Conservation (phyloP, 2,113 vertebrate genomes). For the Mustelus asterias region DNA sequence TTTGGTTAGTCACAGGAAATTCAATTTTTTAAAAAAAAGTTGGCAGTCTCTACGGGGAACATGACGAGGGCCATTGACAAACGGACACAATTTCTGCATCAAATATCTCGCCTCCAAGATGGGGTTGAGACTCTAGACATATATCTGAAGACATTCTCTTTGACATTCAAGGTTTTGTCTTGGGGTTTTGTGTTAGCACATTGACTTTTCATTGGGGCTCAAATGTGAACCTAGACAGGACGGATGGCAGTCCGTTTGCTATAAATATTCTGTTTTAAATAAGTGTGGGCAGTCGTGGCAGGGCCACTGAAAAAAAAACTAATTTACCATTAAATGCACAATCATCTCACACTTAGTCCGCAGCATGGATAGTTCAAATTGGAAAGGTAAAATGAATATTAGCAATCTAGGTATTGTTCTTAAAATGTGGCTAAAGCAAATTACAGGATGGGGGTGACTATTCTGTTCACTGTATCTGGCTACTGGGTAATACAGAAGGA, state of each 20-base stretch:
- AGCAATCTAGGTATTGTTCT: background rate
- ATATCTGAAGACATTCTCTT: conserved; percentile 46
- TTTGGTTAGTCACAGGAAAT: too few species aligned
- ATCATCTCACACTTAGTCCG: background rate
- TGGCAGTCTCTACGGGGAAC: background rate
- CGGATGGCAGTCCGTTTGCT: background rate
- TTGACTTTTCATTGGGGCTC: background rate
- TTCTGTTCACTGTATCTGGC: background rate
- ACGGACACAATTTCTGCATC: background rate
- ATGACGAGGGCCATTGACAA: background rate
- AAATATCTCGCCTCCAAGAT: background rate
- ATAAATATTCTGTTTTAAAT: background rate
- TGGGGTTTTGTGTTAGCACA: background rate
- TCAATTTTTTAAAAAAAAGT: background rate
- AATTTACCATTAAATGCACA: background rate
- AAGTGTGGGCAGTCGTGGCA: background rate
- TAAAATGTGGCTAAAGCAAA: background rate
- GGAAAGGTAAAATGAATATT: background rate
- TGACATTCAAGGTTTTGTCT: background rate
- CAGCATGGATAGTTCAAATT: background rate
- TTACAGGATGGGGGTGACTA: background rate
- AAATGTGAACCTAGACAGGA: background rate
- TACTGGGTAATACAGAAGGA: background rate
- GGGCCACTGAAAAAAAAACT: background rate
- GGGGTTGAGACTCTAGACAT: conserved; percentile 48